Conservation (phyloP, 2,888 invertebrate species). For the Bhutanitis thaidina region DNA sequence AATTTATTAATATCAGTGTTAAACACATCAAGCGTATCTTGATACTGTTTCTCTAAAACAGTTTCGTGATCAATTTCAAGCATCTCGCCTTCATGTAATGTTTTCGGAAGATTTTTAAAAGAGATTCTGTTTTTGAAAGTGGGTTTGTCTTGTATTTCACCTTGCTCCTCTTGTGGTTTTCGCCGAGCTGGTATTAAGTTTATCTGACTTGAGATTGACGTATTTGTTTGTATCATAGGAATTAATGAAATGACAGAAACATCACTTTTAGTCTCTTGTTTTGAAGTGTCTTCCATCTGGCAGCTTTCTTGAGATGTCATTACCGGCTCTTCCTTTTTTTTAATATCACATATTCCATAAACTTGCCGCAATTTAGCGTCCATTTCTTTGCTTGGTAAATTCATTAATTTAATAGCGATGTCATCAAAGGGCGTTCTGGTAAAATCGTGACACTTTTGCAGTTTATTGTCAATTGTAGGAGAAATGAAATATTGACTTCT, state of each 20-base stretch:
- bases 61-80: background rate
- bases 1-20: background rate
- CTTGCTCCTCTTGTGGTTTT: too few relatives aligned
- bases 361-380: conserved; percentile 24
- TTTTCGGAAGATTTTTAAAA: too few relatives aligned
- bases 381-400: conserved; percentile 32
- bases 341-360: background rate
- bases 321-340: background rate
- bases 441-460: conserved; percentile 29
- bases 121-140: too few relatives aligned
- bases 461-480: background rate
- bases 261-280: too few relatives aligned
- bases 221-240: too few relatives aligned
- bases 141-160: too few relatives aligned
- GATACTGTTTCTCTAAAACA: background rate
- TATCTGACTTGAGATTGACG: too few relatives aligned
- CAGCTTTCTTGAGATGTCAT: background rate
- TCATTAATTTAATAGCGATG: conserved; percentile 21
- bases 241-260: too few relatives aligned
- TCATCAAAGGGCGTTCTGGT: conserved; percentile 30
- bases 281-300: background rate
- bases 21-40: background rate
- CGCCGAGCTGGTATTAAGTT: too few relatives aligned
- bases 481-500: conserved; percentile 24
- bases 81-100: background rate